Evolutionary conservation across 2,797 vertebrate species (phyloP).

Genomic region (Mormyrops boulengeri): DNA sequence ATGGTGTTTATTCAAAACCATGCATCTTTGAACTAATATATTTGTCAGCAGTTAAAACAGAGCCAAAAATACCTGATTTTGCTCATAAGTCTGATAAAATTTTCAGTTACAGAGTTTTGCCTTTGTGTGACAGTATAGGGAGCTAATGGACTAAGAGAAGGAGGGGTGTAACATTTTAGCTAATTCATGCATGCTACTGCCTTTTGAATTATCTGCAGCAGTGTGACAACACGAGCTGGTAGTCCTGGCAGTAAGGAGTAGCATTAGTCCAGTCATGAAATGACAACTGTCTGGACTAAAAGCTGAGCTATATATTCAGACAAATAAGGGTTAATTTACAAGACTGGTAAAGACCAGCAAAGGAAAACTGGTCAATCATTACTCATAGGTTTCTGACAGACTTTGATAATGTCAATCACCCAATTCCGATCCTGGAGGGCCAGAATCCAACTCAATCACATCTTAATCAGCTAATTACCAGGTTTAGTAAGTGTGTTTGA

Average conservation of each 20-base stretch:
- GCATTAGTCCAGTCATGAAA: background rate
- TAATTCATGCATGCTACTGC: background rate
- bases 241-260: background rate
- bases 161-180: background rate
- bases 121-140: background rate
- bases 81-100: background rate
- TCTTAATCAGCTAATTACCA: too few relatives aligned
- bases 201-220: background rate
- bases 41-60: background rate
- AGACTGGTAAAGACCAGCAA: too few relatives aligned
- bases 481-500: too few relatives aligned
- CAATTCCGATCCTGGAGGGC: too few relatives aligned
- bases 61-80: background rate
- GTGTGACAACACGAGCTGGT: background rate
- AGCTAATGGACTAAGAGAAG: background rate
- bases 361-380: too few relatives aligned
- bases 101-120: background rate
- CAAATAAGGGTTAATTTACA: background rate
- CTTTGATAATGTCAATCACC: too few relatives aligned
- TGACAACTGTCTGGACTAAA: background rate
- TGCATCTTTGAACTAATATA: background rate
- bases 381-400: too few relatives aligned
- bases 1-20: background rate
- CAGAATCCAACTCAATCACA: too few relatives aligned
- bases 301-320: background rate